Conservation (phyloP, 2,113 vertebrate species). For the Centropus bengalensis region DNA sequence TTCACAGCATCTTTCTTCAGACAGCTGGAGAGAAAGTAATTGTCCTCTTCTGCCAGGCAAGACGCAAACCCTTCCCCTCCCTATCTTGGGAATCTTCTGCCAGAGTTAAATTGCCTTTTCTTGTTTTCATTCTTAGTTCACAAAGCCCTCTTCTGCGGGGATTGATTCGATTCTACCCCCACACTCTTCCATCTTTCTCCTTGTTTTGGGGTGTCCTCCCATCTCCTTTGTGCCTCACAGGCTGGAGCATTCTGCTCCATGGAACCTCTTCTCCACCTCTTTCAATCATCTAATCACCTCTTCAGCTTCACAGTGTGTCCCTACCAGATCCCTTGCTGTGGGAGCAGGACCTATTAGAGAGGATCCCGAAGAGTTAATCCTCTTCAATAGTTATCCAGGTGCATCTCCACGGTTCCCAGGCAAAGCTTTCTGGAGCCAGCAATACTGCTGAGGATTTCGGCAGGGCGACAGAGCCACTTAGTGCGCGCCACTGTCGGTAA, state of each 20-base stretch:
- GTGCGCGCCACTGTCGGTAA: neutral
- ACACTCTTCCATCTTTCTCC: neutral
- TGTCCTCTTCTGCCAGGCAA: neutral
- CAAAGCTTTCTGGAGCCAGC: conserved; percentile 2
- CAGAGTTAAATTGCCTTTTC: neutral
- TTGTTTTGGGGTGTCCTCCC: neutral
- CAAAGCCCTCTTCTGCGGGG: neutral
- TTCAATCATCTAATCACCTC: neutral
- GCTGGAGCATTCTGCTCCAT: neutral
- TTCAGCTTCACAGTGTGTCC: neutral
- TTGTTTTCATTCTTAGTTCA: neutral
- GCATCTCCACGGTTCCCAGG: neutral
- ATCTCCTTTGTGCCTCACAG: neutral
- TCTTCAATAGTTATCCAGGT: neutral
- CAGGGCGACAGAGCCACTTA: neutral
- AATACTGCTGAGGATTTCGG: conserved; percentile 7
- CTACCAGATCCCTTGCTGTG: neutral
- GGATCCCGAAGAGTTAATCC: conserved; percentile 22
- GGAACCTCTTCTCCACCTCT: accelerated
- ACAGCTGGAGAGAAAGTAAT: neutral
- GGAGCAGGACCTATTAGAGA: neutral
- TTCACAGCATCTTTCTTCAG: neutral
- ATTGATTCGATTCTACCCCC: too few relatives aligned
- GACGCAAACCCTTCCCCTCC: neutral
- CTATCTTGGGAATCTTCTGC: neutral